phyloP scores from a whole-genome alignment of 2,113 vertebrate genomes.

The Colius striatus region DNA sequence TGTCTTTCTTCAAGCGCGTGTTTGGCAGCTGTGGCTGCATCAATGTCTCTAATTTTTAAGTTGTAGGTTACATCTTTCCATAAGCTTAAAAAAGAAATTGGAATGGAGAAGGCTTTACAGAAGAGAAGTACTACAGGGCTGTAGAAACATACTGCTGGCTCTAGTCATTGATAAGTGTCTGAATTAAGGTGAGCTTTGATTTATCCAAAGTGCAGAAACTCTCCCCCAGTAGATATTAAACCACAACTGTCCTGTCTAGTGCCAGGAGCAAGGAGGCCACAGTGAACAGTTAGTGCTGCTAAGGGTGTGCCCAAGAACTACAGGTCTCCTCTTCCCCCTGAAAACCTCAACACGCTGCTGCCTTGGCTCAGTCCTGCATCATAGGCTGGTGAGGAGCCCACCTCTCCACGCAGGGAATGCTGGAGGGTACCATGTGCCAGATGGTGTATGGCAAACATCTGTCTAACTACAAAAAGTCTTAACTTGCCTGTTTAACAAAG shows the following conservation, averaged over 20 bases:
- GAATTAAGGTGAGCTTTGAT: neutral
- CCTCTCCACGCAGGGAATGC: neutral
- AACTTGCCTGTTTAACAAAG: neutral
- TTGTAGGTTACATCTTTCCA: constrained; percentile 97
- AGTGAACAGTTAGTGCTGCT: neutral
- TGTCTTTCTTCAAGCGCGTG: constrained; percentile 95
- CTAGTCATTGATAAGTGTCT: neutral
- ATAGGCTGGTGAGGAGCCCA: neutral
- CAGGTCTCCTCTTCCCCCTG: neutral
- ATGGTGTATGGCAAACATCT: neutral
- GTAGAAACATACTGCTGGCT: neutral
- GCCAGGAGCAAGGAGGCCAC: neutral
- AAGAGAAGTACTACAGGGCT: neutral
- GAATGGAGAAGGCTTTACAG: neutral
- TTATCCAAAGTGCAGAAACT: neutral
- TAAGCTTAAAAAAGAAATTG: constrained; percentile 74
- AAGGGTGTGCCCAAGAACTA: neutral
- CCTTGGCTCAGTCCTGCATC: neutral
- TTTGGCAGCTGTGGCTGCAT: constrained; percentile 94
- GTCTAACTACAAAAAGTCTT: neutral
- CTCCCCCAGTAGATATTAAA: neutral
- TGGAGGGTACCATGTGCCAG: neutral
- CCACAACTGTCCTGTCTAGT: neutral
- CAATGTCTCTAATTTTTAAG: constrained; percentile 94
- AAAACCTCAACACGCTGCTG: neutral